phyloP scores from a whole-genome alignment of 2,888 invertebrate species.

The Gymnoscelis rufifasciata region DNA sequence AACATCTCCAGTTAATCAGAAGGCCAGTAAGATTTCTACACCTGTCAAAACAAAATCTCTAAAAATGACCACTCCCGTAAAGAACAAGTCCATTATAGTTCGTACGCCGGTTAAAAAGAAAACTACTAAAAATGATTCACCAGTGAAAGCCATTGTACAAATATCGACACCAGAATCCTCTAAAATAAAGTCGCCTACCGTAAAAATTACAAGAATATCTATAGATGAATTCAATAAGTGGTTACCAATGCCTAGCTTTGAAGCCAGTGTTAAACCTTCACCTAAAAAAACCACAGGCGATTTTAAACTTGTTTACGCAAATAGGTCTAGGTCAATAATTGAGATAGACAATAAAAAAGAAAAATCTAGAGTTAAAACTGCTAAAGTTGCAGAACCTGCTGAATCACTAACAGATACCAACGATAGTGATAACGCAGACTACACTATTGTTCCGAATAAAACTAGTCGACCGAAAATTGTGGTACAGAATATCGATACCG shows the following conservation, averaged over 20 bases:
- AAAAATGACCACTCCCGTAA: too few relatives aligned
- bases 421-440: background rate
- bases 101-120: too few relatives aligned
- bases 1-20: background rate
- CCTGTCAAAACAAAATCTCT: background rate
- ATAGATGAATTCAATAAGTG: slow-evolving; percentile 17
- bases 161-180: background rate
- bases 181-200: slow-evolving; percentile 2
- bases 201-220: slow-evolving; percentile 5
- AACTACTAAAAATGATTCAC: background rate
- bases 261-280: background rate
- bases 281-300: background rate
- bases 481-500: too few relatives aligned
- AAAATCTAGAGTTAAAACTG: background rate
- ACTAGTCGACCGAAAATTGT: background rate
- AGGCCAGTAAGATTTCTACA: background rate
- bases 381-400: background rate
- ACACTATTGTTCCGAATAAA: background rate
- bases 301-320: slow-evolving; percentile 4
- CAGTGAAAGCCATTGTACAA: background rate
- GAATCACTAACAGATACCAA: background rate
- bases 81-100: too few relatives aligned
- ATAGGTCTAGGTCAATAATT: background rate
- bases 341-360: background rate
- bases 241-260: slow-evolving; percentile 16